Percentiles rank a stretch among this genome's conserved stretches.
Conservation (phyloP, 2,888 invertebrate species). For the Salpingus planirostris region DNA sequence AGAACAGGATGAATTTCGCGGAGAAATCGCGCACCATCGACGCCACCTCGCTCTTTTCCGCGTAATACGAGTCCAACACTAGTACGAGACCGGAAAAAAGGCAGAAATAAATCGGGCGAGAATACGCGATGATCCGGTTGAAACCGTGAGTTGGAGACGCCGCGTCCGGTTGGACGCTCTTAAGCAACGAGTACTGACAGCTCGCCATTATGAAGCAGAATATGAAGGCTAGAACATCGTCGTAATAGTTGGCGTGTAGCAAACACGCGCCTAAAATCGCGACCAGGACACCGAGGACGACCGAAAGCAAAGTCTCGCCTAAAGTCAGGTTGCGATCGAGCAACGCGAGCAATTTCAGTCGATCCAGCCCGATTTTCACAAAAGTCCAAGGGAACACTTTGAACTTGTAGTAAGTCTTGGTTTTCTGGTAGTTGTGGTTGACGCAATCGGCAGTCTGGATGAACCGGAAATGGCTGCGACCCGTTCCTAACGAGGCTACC, state of each 20-base stretch:
- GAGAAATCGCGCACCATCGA: slow-evolving; percentile 66
- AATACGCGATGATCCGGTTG: slow-evolving; percentile 89
- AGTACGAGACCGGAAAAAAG: slow-evolving; percentile 53
- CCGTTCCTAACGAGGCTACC: too few relatives aligned
- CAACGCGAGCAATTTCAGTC: slow-evolving; percentile 82
- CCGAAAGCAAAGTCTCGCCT: slow-evolving; percentile 71
- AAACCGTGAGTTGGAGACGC: slow-evolving; percentile 98
- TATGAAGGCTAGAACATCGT: slow-evolving; percentile 85
- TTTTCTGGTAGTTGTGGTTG: slow-evolving; percentile 26
- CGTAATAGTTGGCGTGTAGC: slow-evolving; percentile 76
- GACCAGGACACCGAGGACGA: slow-evolving; percentile 75
- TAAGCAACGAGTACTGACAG: slow-evolving; percentile 92
- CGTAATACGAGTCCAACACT: slow-evolving; percentile 25
- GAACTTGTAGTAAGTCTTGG: slow-evolving; percentile 61
- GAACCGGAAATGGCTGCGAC: slow-evolving; percentile 49
- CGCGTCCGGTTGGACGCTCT: slow-evolving; percentile 98
- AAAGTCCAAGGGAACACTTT: slow-evolving; percentile 54
- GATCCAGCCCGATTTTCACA: slow-evolving; percentile 83
- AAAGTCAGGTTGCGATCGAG: slow-evolving; percentile 86
- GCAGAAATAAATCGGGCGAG: slow-evolving; percentile 89
- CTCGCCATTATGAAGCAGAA: slow-evolving; percentile 98
- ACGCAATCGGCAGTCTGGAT: slow-evolving; percentile 42
- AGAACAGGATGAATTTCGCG: slow-evolving; percentile 72
- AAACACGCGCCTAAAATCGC: slow-evolving; percentile 78
- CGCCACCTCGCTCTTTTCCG: slow-evolving; percentile 43